These are phyloP conservation scores for Sceloporus undulatus DNA, from an alignment of 2,113 vertebrate species.

Conservation along the genomic window DNA sequence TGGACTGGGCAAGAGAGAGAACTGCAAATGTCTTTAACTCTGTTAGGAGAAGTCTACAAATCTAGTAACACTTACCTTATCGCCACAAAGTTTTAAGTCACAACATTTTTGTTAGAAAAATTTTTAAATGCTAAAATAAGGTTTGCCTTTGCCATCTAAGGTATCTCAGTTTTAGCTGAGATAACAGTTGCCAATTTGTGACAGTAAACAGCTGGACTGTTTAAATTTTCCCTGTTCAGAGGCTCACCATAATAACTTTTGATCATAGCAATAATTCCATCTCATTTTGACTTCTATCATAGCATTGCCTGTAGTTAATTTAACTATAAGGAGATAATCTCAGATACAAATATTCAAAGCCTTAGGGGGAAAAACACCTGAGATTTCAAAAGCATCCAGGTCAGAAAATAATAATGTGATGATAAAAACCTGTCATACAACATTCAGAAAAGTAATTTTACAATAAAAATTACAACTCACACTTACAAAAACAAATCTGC, in stretches of 20 bases:
- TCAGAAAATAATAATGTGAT: conserved; percentile 57
- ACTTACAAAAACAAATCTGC: conserved; percentile 79
- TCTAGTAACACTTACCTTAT: conserved; percentile 82
- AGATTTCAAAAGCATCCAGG: conserved; percentile 31
- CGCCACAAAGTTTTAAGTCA: conserved; percentile 63
- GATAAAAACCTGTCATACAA: conserved; percentile 11
- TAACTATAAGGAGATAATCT: conserved; percentile 52
- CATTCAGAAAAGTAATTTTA: conserved; percentile 46
- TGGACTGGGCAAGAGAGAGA: conserved; percentile 65
- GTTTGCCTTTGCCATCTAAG: conserved; percentile 40
- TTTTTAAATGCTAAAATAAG: conserved; percentile 15
- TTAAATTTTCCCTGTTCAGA: conserved; percentile 57
- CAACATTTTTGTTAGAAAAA: conserved; percentile 44
- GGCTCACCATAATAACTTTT: conserved; percentile 79
- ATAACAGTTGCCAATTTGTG: conserved; percentile 51
- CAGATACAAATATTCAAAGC: conserved; percentile 51
- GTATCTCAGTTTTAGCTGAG: conserved; percentile 29
- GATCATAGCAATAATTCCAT: conserved; percentile 60
- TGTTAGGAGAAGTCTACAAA: conserved; percentile 85
- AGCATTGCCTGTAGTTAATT: not conserved
- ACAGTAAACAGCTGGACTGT: conserved; percentile 33
- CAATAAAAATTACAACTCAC: conserved; percentile 69
- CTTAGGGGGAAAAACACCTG: not conserved
- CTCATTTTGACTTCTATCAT: conserved; percentile 34
- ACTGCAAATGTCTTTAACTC: conserved; percentile 77